These are phyloP conservation scores for Odontophorus gujanensis DNA, from an alignment of 2,113 vertebrate species.

Conservation along the genomic window DNA sequence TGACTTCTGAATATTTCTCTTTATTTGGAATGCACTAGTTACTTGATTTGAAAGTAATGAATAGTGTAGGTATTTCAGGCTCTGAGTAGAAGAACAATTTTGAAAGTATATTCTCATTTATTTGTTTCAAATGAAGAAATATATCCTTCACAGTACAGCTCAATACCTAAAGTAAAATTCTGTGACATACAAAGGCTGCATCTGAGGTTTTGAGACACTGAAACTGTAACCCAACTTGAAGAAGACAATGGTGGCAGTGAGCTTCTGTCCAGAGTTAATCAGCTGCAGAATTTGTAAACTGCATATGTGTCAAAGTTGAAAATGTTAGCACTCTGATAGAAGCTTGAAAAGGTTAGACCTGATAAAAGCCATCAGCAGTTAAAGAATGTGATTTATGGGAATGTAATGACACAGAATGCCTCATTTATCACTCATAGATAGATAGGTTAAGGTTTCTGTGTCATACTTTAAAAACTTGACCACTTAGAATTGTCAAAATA, in stretches of 20 bases:
- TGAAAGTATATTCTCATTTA: not conserved
- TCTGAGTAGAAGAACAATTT: not conserved
- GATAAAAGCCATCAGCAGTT: conserved; percentile 98
- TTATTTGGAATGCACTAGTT: not conserved
- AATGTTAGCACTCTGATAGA: conserved; percentile 97
- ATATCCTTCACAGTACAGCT: not conserved
- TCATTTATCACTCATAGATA: conserved; percentile 95
- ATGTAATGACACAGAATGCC: conserved; percentile 97
- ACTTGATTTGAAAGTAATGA: not conserved
- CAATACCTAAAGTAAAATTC: conserved; percentile 40
- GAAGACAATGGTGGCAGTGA: conserved; percentile 77
- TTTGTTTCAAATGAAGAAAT: conserved; percentile 39
- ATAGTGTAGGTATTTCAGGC: not conserved
- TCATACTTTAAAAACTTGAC: conserved; percentile 93
- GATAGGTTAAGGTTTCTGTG: conserved; percentile 92
- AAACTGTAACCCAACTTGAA: conserved; percentile 77
- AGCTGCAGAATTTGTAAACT: conserved; percentile 97
- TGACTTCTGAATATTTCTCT: not conserved
- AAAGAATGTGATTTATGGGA: conserved; percentile 97
- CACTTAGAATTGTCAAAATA: conserved; percentile 88
- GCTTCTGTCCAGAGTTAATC: conserved; percentile 91
- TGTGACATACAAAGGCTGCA: conserved; percentile 38
- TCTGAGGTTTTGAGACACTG: conserved; percentile 61
- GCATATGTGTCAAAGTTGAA: conserved; percentile 96
- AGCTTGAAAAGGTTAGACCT: conserved; percentile 99